These are phyloP conservation scores for Drosophila neocordata DNA, from an alignment of 1,140 invertebrate genomes.

Conservation along the genomic window DNA sequence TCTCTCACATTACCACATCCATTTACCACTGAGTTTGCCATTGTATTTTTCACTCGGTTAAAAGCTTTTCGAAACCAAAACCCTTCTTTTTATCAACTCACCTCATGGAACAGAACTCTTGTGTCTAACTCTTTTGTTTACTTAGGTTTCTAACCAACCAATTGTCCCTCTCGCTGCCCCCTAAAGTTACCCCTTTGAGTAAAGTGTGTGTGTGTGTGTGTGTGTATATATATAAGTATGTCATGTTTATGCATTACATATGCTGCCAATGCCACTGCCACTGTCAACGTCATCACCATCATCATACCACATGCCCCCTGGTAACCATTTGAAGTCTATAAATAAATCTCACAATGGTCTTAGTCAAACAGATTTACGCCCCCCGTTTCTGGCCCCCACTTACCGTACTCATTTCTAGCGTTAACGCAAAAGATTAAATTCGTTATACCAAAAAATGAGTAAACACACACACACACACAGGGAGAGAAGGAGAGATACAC, in stretches of 20 bases:
- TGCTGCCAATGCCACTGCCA: not conserved
- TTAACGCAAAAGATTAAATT: slow-evolving; percentile 72
- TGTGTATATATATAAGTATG: slow-evolving; percentile 31
- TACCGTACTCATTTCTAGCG: slow-evolving; percentile 21
- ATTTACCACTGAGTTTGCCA: not conserved
- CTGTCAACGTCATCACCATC: slow-evolving; percentile 21
- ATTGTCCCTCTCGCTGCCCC: not conserved
- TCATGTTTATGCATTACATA: slow-evolving; percentile 46
- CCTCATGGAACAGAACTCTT: slow-evolving; percentile 36
- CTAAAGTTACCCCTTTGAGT: too few species aligned
- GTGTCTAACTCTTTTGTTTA: slow-evolving; percentile 65
- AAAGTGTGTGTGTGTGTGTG: not conserved
- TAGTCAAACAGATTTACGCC: slow-evolving; percentile 44
- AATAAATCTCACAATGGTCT: slow-evolving; percentile 66
- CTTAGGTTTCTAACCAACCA: slow-evolving; percentile 41
- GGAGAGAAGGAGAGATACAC: not conserved
- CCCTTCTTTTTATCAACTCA: slow-evolving; percentile 48
- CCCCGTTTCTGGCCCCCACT: not conserved
- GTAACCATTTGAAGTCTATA: slow-evolving; percentile 72
- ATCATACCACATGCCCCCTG: slow-evolving; percentile 49
- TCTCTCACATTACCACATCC: slow-evolving; percentile 8
- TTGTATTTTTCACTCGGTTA: slow-evolving; percentile 31
- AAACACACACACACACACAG: slow-evolving; percentile 25
- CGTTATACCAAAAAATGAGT: slow-evolving; percentile 39
- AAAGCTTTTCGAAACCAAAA: slow-evolving; percentile 57